Evolutionary conservation across 2,113 vertebrate genomes (phyloP), one percentile per base, ranked within the genome.

Genomic region (Otocyon megalotis): DNA sequence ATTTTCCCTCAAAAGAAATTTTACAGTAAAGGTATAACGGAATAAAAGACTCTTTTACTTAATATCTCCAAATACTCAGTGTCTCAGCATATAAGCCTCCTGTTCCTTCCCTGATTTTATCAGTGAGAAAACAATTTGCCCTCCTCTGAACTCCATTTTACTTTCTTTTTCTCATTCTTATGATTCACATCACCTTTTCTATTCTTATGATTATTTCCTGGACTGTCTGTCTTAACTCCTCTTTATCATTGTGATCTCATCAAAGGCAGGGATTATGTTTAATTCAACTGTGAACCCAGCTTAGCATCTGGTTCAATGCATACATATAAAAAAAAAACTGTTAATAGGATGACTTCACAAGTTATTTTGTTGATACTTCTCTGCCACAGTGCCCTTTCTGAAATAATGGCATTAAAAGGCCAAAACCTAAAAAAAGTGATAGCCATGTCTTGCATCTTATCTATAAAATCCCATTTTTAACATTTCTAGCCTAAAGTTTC

Each of bases 241-340:
- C 65, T 58, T 17, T 22, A 93, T 28, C 62, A 87, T 14, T 94
- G 87, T 80, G 82, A 96, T 93, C 89, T 93, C 87, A 94, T 58
- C 65, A 91, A 93, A 91, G 82, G 13, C 60, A 92, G 67, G 93
- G 74, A 93, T 91, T 93, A 91, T 53, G 15, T 88, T 96, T 79
- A 89, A 96, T 87, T 97, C 83, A 94, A 88, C 37, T 93, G 56
- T 89, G 86, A 96, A 80, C 94, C 10, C 50, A 67, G 72, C 80
- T 97, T 90, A 87, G 72, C 53, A 82, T 74, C 60, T 26, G 10
- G 80, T 24, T 87, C 37, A 24, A 96, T 85, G 37, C 16, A 63
- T 63, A 60, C 54, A 81, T 87, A 54, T 67, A 88, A 79, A 85
- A 95, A 96, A 91, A 94, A 94, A n/a, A 67, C 96, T 97, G 94